These are phyloP conservation scores for Anthopleura xanthogrammica DNA, from an alignment of 92 coral and sea anemone species.

Conservation along the genomic window DNA sequence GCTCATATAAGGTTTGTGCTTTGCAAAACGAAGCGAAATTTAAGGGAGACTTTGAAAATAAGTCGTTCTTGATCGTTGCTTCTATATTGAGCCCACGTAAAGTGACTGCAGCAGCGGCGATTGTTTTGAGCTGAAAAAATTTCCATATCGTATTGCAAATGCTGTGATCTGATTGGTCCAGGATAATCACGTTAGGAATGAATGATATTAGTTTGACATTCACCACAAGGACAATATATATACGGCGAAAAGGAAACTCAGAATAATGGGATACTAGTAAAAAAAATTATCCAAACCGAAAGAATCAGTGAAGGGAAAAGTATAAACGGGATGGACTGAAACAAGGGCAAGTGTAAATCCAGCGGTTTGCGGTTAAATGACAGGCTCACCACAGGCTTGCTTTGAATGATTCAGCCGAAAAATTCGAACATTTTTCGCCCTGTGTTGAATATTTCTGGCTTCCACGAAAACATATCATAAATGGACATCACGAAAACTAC, in stretches of 20 bases:
- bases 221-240: too few species aligned
- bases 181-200: background rate
- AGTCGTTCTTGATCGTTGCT: constrained; percentile 18
- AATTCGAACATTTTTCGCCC: too few species aligned
- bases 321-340: background rate
- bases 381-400: constrained; percentile 3
- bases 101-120: constrained; percentile 22
- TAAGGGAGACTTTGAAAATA: background rate
- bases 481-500: too few species aligned
- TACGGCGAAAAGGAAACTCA: background rate
- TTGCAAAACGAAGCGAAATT: constrained; percentile 10
- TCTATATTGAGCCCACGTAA: constrained; percentile 24
- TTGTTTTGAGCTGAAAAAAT: background rate
- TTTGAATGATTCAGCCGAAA: too few species aligned
- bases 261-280: background rate
- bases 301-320: background rate
- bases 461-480: too few species aligned
- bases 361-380: background rate
- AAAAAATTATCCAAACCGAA: background rate
- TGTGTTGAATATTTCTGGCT: too few species aligned
- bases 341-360: background rate
- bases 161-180: background rate
- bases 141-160: background rate
- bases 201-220: background rate
- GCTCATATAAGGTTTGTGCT: constrained; percentile 2